phyloP scores from a whole-genome alignment of 2,797 vertebrate genomes.

The Pantherophis vulpinus region DNA sequence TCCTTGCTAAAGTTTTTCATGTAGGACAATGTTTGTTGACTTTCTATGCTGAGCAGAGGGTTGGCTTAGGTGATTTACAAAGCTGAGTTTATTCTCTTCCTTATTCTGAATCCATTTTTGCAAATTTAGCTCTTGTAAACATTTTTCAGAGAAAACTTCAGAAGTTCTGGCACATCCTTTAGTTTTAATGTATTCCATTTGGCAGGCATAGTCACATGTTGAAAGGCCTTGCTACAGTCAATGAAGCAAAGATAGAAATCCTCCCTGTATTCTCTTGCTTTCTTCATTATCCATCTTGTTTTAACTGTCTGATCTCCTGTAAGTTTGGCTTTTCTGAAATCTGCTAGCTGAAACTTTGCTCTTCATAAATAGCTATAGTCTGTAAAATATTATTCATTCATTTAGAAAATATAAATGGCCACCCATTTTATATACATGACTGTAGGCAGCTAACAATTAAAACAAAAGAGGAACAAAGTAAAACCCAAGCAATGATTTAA shows the following conservation, averaged over 20 bases:
- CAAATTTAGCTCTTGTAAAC: neutral
- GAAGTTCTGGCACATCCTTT: neutral
- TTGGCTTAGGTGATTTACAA: neutral
- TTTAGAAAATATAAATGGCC: neutral
- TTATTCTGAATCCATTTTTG: neutral
- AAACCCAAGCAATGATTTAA: neutral
- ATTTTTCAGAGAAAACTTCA: neutral
- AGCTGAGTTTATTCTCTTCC: neutral
- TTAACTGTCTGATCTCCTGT: neutral
- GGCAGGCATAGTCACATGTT: neutral
- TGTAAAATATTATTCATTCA: neutral
- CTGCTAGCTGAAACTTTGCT: neutral
- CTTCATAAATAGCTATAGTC: neutral
- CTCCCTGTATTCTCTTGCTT: neutral
- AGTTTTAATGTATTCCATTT: neutral
- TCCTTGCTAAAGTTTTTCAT: neutral
- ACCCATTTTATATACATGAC: neutral
- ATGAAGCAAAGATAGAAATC: neutral
- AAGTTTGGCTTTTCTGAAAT: neutral
- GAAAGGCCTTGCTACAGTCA: neutral
- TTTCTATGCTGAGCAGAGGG: neutral
- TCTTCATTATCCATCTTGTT: neutral
- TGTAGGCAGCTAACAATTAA: neutral
- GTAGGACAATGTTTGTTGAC: neutral
- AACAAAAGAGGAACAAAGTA: neutral